Evolutionary conservation across 2,113 vertebrate species (phyloP), one percentile per base, ranked within the genome.

Genomic region (Pleuronectes platessa): DNA sequence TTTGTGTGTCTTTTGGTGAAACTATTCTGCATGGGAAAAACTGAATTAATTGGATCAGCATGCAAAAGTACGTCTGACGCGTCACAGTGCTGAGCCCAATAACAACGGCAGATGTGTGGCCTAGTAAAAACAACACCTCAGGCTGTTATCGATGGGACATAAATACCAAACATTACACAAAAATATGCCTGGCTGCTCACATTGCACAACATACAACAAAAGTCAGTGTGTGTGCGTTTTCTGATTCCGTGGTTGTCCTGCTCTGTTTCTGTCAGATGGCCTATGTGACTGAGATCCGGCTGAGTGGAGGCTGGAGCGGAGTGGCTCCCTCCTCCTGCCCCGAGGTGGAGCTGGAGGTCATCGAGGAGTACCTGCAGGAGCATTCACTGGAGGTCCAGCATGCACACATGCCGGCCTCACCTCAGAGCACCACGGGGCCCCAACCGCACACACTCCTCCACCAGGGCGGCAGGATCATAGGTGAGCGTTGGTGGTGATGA

Each of bases 341-440:
- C 0, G 93, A 94, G 74, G 86, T 95, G 45, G 94, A 95, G 69
- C 89, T 95, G 74, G 94, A 95, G 53, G 92, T 95, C 61, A 95
- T 95, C 0, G 94, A 95, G 81, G 94, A 95, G 77, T 95, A 94
- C 76, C 89, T 95, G 54, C 92, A 94, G 86, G 94, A 95, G 78
- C 94, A 95, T 27, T 93, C 92, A 0, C 85, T 89, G 68, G 94
- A 95, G n/a, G 89, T 95, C 51, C 88, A 91, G 75, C 87, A 79
- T 18, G 83, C 71, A 8, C 70, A 76, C 71, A 66, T 15, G 0
- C 69, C 80, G 0, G 20, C 81, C 9, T 84, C 83, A 0, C 79
- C 84, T 27, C 83, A 83, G 2, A 61, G 60, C 31, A 35, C 79
- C 3, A 2, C 62, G 49, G 64, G 71, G 5, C 90, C 85, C 51